Conservation (phyloP, 2,797 vertebrate species). For the Esox masquinongy region DNA sequence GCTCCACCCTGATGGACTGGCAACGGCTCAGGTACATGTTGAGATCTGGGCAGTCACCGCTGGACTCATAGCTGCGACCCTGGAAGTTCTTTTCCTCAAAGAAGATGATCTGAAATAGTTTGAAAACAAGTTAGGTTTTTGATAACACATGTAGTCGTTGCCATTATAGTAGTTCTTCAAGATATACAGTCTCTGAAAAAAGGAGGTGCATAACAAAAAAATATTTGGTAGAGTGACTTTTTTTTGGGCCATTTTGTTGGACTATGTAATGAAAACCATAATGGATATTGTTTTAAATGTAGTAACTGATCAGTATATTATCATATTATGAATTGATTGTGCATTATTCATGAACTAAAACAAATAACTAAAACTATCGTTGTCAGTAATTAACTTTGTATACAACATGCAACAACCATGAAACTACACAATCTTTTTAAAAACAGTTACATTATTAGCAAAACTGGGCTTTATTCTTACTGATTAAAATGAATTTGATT, state of each 20-base stretch:
- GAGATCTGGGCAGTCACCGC: slow-evolving; percentile 67
- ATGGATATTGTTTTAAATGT: background rate
- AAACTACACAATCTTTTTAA: background rate
- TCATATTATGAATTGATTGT: background rate
- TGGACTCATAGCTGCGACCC: slow-evolving; percentile 69
- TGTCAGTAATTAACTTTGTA: background rate
- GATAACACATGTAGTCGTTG: too few relatives aligned
- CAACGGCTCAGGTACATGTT: slow-evolving; percentile 68
- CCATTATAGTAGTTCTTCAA: background rate
- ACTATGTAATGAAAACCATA: background rate
- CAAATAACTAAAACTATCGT: background rate
- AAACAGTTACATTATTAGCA: background rate
- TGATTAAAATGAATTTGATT: background rate
- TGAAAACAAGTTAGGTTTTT: background rate
- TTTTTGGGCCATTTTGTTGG: background rate
- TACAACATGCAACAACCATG: background rate
- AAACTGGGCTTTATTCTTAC: background rate
- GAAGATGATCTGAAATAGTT: slow-evolving; percentile 60
- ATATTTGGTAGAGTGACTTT: too few relatives aligned
- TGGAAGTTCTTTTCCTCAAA: slow-evolving; percentile 74
- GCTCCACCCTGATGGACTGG: slow-evolving; percentile 71
- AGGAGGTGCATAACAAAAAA: background rate
- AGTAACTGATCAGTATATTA: background rate
- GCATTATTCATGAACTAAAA: background rate
- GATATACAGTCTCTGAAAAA: background rate